phyloP scores from a whole-genome alignment of 2,888 invertebrate species.

The Apamea sordens region DNA sequence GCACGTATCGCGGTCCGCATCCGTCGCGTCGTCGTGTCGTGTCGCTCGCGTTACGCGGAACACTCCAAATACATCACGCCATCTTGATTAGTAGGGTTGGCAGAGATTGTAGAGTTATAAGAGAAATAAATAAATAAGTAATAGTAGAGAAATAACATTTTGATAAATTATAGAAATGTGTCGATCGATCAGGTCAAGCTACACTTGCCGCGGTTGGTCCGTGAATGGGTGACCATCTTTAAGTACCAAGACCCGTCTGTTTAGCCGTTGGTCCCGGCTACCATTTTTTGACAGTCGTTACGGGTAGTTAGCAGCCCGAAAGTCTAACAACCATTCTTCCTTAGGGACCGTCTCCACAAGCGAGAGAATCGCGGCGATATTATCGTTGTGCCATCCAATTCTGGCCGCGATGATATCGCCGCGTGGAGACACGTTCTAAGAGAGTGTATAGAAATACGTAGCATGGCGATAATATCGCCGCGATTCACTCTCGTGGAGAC shows the following conservation, averaged over 20 bases:
- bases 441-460: too few species aligned
- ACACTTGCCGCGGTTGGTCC: background rate
- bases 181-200: background rate
- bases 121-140: background rate
- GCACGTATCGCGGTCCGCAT: conserved; percentile 58
- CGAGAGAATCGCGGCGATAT: too few species aligned
- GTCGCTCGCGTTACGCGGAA: conserved; percentile 60
- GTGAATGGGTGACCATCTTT: background rate
- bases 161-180: too few species aligned
- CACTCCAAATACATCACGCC: conserved; percentile 61
- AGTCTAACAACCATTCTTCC: too few species aligned
- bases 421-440: too few species aligned
- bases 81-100: conserved; percentile 57
- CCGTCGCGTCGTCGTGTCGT: conserved; percentile 60
- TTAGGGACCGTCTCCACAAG: too few species aligned
- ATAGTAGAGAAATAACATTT: too few species aligned
- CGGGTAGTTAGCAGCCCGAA: too few species aligned
- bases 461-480: too few species aligned
- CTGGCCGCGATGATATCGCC: too few species aligned
- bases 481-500: too few species aligned
- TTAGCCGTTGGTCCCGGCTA: background rate
- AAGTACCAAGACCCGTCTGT: background rate
- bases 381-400: too few species aligned
- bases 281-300: background rate
- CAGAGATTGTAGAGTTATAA: background rate